These are phyloP conservation scores for Corynorhinus townsendii DNA, from an alignment of 2,113 vertebrate species.

Conservation along the genomic window DNA sequence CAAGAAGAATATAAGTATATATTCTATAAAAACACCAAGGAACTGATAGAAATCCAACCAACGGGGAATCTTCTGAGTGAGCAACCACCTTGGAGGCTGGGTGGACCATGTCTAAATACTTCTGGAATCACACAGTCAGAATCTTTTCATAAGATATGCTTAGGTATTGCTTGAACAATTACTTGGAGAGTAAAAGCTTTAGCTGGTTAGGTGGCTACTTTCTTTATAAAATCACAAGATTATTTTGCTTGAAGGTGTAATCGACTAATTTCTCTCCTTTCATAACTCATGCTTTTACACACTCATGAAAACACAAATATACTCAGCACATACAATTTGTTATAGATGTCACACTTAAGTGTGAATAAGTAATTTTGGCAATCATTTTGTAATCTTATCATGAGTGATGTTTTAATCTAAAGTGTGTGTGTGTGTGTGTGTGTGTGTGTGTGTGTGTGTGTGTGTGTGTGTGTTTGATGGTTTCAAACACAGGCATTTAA, in stretches of 20 bases:
- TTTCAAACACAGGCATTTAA: background rate
- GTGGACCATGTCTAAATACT: background rate
- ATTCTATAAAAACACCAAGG: background rate
- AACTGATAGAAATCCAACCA: background rate
- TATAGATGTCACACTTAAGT: background rate
- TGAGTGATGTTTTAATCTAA: background rate
- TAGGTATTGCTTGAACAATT: background rate
- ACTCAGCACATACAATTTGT: background rate
- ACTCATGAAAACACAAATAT: background rate
- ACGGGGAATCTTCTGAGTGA: background rate
- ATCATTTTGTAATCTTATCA: background rate
- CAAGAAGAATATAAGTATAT: background rate
- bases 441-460: too few relatives aligned
- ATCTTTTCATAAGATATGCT: background rate
- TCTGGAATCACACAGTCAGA: background rate
- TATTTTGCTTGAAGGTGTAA: background rate
- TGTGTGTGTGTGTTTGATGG: background rate
- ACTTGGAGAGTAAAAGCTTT: background rate
- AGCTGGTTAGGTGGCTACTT: background rate
- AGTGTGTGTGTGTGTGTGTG: background rate
- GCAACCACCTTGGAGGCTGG: background rate
- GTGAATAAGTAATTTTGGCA: background rate
- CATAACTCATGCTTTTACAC: background rate
- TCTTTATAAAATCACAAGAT: constrained; percentile 5
- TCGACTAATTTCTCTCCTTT: background rate